Evolutionary conservation across 2,113 vertebrate species (phyloP), one percentile per base, ranked within the genome.

Genomic region (Ictalurus furcatus): DNA sequence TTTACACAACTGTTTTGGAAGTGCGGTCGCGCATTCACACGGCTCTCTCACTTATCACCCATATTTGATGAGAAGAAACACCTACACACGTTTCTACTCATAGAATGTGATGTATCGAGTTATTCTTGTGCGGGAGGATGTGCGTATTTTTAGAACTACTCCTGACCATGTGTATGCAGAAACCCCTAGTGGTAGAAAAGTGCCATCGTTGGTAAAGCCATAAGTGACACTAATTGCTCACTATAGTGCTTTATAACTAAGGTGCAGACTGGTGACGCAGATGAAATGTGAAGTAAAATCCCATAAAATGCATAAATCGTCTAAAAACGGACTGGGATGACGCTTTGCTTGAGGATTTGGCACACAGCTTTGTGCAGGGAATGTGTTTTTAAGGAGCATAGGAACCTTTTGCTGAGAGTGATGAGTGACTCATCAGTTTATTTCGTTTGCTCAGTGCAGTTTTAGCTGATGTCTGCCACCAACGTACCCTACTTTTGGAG

Each of bases 351-450:
- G 11, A 52, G 40, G 40, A 78, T 78, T 52, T n/a, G 44, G 11
- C 76, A 25, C 40, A n/a, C 21, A 5, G 37, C 40, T 44, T 44
- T 79, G 44, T n/a, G 37, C 73, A 44, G 19, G 37, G 73, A 44
- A 76, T 25, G 76, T n/a, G 44, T 54, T 79, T 79, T 48, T 79
- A 25, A 79, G 76, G 76, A 54, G 21, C 37, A 5, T 37, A 76
- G 21, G 37, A 79, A 2, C 76, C n/a, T 7, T 25, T 28, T 52
- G 12, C 44, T n/a, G 76, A 52, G 76, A 79, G 44, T 52, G 76
- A 52, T n/a, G 76, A 52, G 44, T 79, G 76, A 79, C 44, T 79
- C 76, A 79, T n/a, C 76, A 52, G 76, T 48, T 79, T 16, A 79
- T 79, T 79, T 79, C 5, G 2, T 79, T 79, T 79, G 76, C 44